These are phyloP conservation scores for Drosophila paracracens DNA, from an alignment of 2,888 invertebrate species.

Conservation along the genomic window DNA sequence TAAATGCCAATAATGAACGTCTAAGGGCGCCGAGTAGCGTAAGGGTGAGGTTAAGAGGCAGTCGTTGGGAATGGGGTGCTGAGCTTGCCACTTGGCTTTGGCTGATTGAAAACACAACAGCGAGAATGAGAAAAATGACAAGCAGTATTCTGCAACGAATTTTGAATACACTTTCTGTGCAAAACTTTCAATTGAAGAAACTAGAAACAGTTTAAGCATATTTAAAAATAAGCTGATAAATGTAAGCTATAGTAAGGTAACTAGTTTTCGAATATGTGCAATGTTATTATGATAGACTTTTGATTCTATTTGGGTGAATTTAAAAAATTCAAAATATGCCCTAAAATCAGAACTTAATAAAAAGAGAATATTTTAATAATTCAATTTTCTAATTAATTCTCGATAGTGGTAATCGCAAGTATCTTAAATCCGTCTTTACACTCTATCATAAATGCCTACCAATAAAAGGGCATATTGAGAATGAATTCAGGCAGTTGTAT, in stretches of 20 bases:
- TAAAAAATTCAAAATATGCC: background rate
- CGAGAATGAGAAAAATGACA: constrained; percentile 32
- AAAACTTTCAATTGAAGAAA: background rate
- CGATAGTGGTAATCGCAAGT: background rate
- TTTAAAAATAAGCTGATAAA: background rate
- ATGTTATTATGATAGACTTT: background rate
- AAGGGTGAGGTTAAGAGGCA: background rate
- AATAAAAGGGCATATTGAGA: constrained; percentile 32
- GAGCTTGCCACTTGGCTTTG: constrained; percentile 56
- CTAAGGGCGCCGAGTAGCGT: constrained; percentile 60
- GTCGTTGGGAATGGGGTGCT: background rate
- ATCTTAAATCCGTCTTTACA: background rate
- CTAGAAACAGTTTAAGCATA: background rate
- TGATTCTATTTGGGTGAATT: background rate
- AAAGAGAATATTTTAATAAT: background rate
- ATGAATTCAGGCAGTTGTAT: constrained; percentile 58
- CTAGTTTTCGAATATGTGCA: background rate
- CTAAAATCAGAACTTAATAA: background rate
- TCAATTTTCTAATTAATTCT: background rate
- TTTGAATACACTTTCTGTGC: constrained; percentile 13
- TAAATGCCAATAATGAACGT: constrained; percentile 75
- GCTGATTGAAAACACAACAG: constrained; percentile 68
- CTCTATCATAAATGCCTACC: background rate
- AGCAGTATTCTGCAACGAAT: background rate
- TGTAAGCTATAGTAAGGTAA: background rate